Evolutionary conservation across 2,113 vertebrate genomes (phyloP).

Genomic region (Protomyctophum bolini): DNA sequence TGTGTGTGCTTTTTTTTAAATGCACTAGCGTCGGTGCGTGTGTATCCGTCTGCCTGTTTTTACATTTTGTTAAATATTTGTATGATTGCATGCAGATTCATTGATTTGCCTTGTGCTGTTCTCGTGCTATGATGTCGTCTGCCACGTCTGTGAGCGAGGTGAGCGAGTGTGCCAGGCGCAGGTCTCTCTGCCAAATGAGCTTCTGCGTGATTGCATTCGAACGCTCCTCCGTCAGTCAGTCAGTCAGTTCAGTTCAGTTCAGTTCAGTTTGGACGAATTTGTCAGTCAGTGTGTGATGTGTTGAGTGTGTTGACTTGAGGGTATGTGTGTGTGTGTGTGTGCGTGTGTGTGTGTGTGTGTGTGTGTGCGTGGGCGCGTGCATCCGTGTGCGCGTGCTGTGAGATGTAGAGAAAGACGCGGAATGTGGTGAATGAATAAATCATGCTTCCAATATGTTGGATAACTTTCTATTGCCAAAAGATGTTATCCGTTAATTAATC

Average conservation of each 20-base stretch:
- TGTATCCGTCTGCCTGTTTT: conserved; percentile 55
- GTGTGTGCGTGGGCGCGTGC: conserved; percentile 19
- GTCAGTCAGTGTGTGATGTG: conserved; percentile 16
- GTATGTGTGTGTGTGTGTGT: not conserved
- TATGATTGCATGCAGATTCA: conserved; percentile 45
- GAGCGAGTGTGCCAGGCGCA: conserved; percentile 37
- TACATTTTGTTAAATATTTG: too few species aligned
- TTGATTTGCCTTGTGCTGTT: conserved; percentile 46
- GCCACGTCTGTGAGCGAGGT: conserved; percentile 36
- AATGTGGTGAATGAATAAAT: conserved; percentile 48
- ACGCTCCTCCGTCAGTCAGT: not conserved
- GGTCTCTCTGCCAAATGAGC: conserved; percentile 32
- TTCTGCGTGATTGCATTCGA: conserved; percentile 42
- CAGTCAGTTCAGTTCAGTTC: conserved; percentile 52
- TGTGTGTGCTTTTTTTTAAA: not conserved
- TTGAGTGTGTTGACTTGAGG: not conserved
- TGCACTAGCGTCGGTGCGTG: not conserved
- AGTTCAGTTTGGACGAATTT: conserved; percentile 44
- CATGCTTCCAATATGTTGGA: conserved; percentile 27
- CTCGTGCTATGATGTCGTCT: conserved; percentile 62
- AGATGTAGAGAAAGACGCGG: conserved; percentile 1
- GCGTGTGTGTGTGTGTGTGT: not conserved
- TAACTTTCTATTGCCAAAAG: conserved; percentile 54
- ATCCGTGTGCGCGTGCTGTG: conserved; percentile 1
- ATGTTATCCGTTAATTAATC: conserved; percentile 46